A percentile compares a stretch with the other conserved stretches of the same genome.
Evolutionary conservation across 2,888 invertebrate species (phyloP).

Genomic region (Pristionchus arcanus): DNA sequence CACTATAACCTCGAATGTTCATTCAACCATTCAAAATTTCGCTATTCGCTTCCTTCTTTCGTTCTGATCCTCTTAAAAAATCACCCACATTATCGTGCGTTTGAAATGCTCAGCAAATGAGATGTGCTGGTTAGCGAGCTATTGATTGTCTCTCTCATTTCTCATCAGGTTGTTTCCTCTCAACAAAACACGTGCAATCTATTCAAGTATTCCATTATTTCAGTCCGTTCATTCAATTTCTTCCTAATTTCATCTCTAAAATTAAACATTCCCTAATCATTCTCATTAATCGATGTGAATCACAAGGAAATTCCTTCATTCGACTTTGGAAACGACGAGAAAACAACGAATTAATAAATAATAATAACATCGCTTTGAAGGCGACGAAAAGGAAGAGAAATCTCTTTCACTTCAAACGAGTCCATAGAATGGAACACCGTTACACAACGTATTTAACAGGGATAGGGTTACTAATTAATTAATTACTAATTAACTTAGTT

Average conservation of each 20-base stretch:
- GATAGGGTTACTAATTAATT: neutral
- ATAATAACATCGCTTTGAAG: slow-evolving; percentile 37
- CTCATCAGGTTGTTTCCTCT: neutral
- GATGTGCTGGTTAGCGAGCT: no score
- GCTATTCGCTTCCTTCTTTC: neutral
- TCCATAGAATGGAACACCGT: neutral
- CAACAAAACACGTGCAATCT: neutral
- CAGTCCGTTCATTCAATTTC: neutral
- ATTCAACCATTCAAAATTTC: neutral
- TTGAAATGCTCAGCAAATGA: no score
- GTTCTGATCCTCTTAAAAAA: neutral
- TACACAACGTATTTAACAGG: slow-evolving; percentile 36
- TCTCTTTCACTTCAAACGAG: neutral
- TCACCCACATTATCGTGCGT: neutral
- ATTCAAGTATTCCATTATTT: neutral
- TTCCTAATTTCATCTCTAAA: neutral
- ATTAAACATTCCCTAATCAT: neutral
- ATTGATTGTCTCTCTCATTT: no score
- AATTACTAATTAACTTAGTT: slow-evolving; percentile 31
- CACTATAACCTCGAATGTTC: neutral
- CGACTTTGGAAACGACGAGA: neutral
- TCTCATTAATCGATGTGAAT: neutral
- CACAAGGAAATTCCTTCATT: neutral
- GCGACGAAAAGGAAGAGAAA: slow-evolving; percentile 4
- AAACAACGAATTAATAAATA: slow-evolving; percentile 4